Evolutionary conservation across 2,113 vertebrate species (phyloP), one percentile per base, ranked within the genome.

Genomic region (Callocephalon fimbriatum): DNA sequence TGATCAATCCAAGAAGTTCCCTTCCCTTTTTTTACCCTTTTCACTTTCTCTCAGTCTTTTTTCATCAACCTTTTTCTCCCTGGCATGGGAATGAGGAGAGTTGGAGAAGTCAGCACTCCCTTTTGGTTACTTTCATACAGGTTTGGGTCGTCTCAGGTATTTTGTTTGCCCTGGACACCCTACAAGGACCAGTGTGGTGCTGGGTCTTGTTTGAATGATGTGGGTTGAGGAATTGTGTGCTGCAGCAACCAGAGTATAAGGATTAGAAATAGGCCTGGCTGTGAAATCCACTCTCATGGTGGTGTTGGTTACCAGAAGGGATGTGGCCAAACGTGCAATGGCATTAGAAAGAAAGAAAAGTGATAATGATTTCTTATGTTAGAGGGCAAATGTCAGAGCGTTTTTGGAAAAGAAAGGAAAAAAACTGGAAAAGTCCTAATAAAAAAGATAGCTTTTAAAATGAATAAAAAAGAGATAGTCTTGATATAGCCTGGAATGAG

Each of bases 401-500:
- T 3, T n/a, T 66, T 15, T 61, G 40, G 23, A 40, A 70, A 82
- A 32, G 5, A 84, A 80, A 71, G 13, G 83, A 76, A 67, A 10
- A 31, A 84, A 42, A 16, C 27, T 15, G 72, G 65, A 88, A 84
- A 94, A 88, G 66, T 88, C 44, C n/a, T 47, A 65, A 40, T 23
- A 62, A 86, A 82, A 93, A 89, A 63, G 15, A 40, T 7, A 50
- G 35, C n/a, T 37, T 76, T 70, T 14, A 20, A 95, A 61, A 83
- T 23, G 21, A 86, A 40, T 21, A 53, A 81, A 77, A 92, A 84
- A 63, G 50, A 37, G 6, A 25, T 31, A 47, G 47, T 44, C 42
- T 82, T 62, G 25, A 56, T 62, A 48, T 23, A 61, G 14, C 44
- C 53, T 29, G 45, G n/a, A 25, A 53, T 1, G 42, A 73, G 75